phyloP scores from a whole-genome alignment of 2,888 invertebrate genomes.

The Tachina lurida region DNA sequence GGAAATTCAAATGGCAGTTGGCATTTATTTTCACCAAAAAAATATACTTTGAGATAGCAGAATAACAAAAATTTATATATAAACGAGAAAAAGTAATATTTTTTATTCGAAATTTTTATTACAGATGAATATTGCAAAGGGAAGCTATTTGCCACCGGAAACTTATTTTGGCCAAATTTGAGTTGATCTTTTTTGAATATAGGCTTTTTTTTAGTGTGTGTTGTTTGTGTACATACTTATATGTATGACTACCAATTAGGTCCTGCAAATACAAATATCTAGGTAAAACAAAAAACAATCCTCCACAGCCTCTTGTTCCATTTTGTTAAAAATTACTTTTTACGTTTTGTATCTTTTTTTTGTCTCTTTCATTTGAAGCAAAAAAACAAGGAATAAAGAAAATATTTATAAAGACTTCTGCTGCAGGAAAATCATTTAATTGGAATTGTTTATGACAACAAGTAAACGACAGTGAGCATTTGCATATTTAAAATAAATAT shows the following conservation, averaged over 20 bases:
- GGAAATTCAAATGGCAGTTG: no score
- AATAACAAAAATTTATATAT: no score
- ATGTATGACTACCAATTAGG: neutral
- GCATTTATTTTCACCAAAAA: no score
- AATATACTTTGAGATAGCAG: no score
- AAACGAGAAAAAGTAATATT: no score
- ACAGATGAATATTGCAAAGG: no score
- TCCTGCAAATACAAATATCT: neutral
- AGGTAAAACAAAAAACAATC: neutral
- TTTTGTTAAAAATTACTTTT: neutral
- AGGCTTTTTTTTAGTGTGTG: no score
- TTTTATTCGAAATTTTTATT: no score
- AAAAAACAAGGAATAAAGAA: neutral
- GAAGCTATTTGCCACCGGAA: no score
- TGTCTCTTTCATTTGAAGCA: neutral
- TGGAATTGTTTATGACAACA: conserved; percentile 6
- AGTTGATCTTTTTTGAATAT: no score
- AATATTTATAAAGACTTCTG: conserved; percentile 11
- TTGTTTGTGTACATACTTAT: neutral
- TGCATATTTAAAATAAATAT: neutral
- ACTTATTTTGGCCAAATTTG: no score
- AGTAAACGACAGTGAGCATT: neutral
- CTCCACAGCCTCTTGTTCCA: neutral
- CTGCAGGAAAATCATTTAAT: conserved; percentile 24
- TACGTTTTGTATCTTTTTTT: neutral